Percentiles rank a stretch among this genome's conserved stretches.
Evolutionary conservation across 2,797 vertebrate species (phyloP).

Genomic region (Acrocephalus scirpaceus): DNA sequence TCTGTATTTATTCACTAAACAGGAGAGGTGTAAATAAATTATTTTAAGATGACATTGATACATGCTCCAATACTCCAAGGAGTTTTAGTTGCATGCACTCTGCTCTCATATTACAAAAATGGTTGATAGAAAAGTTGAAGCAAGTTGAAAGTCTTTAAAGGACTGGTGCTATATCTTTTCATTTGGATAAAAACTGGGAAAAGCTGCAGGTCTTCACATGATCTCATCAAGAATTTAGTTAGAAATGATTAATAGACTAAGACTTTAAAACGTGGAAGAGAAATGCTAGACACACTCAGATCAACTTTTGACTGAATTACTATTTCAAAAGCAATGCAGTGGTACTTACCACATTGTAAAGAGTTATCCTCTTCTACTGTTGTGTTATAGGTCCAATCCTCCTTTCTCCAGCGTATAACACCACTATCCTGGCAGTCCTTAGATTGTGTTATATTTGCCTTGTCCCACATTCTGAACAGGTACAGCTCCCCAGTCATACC

Average conservation of each 20-base stretch:
- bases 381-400: constrained; percentile 60
- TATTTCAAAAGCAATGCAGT: not conserved
- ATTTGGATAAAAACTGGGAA: not conserved
- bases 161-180: not conserved
- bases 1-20: not conserved
- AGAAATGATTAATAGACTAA: not conserved
- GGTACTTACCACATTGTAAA: constrained; percentile 69
- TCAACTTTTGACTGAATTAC: not conserved
- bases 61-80: not conserved
- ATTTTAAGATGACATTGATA: not conserved
- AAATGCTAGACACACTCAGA: not conserved
- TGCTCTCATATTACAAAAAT: not conserved
- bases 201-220: not conserved
- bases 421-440: constrained; percentile 54
- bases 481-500: constrained; percentile 73
- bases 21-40: not conserved
- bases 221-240: not conserved
- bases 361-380: constrained; percentile 46
- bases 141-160: not conserved
- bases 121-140: not conserved
- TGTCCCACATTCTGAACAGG: constrained; percentile 76
- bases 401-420: constrained; percentile 68
- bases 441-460: constrained; percentile 5
- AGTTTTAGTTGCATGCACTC: not conserved
- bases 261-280: not conserved